phyloP scores from a whole-genome alignment of 2,888 invertebrate species.

The Tenthredo mesomela region DNA sequence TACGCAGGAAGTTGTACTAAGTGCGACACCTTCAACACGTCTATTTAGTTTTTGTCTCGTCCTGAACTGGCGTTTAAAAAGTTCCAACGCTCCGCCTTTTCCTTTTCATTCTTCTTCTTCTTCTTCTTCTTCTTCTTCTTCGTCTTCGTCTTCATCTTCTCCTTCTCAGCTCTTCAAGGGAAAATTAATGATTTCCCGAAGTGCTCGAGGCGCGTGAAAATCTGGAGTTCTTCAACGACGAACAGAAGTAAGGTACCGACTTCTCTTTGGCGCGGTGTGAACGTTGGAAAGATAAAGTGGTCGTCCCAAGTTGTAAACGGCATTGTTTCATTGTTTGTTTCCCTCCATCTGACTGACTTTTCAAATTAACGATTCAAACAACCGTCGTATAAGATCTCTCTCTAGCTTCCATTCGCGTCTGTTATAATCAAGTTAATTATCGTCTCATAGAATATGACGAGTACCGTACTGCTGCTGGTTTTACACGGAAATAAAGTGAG shows the following conservation, averaged over 20 bases:
- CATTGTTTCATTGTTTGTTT: slow-evolving; percentile 48
- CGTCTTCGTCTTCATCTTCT: too few relatives aligned
- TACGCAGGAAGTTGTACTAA: slow-evolving; percentile 39
- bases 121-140: slow-evolving; percentile 8
- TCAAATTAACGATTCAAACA: slow-evolving; percentile 22
- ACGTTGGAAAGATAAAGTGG: slow-evolving; percentile 5
- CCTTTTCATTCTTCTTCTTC: not conserved
- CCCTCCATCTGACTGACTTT: slow-evolving; percentile 24
- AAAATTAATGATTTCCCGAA: slow-evolving; percentile 74
- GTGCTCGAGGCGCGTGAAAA: slow-evolving; percentile 60
- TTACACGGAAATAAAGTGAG: not conserved
- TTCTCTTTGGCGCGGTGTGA: not conserved
- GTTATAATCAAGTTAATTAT: slow-evolving; percentile 38
- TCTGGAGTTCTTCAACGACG: slow-evolving; percentile 43
- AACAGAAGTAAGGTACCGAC: not conserved
- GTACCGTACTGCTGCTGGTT: not conserved
- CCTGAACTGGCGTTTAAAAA: slow-evolving; percentile 22
- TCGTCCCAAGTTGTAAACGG: slow-evolving; percentile 11
- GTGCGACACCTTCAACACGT: slow-evolving; percentile 40
- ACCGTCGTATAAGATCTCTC: not conserved
- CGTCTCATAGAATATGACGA: not conserved
- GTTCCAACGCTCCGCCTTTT: slow-evolving; percentile 17
- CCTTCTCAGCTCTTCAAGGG: slow-evolving; percentile 49
- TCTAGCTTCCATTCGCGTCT: not conserved
- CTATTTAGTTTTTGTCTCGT: slow-evolving; percentile 4